phyloP scores from a whole-genome alignment of 2,888 invertebrate species.

The Glyphotaelius pellucidus region DNA sequence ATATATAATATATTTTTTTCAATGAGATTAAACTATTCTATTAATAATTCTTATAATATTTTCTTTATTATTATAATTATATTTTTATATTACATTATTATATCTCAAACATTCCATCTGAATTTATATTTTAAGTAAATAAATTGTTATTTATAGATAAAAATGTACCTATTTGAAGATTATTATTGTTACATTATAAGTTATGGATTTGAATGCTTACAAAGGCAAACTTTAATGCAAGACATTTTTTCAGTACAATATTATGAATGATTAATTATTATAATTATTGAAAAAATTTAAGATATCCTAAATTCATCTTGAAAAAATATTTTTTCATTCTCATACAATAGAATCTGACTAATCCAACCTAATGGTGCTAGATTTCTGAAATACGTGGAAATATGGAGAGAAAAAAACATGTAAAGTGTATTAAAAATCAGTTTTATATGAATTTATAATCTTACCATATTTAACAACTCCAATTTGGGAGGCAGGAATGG shows the following conservation, averaged over 20 bases:
- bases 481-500: too few species aligned
- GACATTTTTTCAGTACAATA: background rate
- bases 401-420: too few species aligned
- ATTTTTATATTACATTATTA: background rate
- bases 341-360: background rate
- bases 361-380: background rate
- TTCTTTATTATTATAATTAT: background rate
- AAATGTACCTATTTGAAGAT: background rate
- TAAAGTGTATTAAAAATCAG: too few species aligned
- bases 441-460: background rate
- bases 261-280: background rate
- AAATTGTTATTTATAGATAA: background rate
- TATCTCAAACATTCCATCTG: background rate
- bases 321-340: background rate
- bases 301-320: background rate
- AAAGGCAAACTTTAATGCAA: background rate
- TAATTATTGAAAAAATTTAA: background rate
- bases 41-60: background rate
- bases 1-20: background rate
- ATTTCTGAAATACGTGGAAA: background rate
- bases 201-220: background rate
- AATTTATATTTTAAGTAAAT: conserved; percentile 2
- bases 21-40: background rate
- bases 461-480: background rate
- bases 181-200: background rate